Conservation (phyloP, 2,888 invertebrate genomes). For the Latrodectus hesperus region DNA sequence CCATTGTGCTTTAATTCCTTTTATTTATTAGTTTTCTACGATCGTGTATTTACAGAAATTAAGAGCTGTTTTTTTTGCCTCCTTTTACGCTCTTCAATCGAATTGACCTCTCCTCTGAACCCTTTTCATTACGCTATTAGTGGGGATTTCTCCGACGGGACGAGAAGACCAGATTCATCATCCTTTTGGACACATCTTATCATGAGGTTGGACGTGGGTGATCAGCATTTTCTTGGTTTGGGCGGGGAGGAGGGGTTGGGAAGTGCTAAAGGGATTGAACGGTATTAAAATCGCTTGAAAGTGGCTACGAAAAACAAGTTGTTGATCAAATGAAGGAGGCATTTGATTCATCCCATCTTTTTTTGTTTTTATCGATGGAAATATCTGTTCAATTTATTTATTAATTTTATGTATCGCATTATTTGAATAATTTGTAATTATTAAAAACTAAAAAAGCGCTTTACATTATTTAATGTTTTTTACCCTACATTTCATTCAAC, state of each 20-base stretch:
- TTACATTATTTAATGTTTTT: too few relatives aligned
- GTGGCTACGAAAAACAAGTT: too few relatives aligned
- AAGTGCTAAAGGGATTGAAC: not conserved
- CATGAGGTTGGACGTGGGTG: conserved; percentile 32
- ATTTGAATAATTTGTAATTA: too few relatives aligned
- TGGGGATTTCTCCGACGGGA: not conserved
- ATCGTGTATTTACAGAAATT: conserved; percentile 34
- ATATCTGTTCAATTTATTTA: too few relatives aligned
- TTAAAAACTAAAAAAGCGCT: too few relatives aligned
- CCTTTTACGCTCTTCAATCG: conserved; percentile 10
- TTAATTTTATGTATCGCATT: too few relatives aligned
- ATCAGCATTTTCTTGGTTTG: not conserved
- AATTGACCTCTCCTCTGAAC: conserved; percentile 16
- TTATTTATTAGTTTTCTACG: not conserved
- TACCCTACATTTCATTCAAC: too few relatives aligned
- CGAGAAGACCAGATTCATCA: conserved; percentile 42
- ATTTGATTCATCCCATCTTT: too few relatives aligned
- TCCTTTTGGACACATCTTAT: conserved; percentile 39
- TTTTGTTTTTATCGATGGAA: too few relatives aligned
- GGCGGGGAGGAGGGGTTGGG: not conserved
- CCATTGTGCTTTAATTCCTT: conserved; percentile 3
- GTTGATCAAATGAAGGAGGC: too few relatives aligned
- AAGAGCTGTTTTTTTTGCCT: conserved; percentile 18
- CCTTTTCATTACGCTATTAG: conserved; percentile 50
- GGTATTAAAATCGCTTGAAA: too few relatives aligned